These are phyloP conservation scores for Pseudoatta argentina DNA, from an alignment of 1,140 invertebrate species.

Conservation along the genomic window DNA sequence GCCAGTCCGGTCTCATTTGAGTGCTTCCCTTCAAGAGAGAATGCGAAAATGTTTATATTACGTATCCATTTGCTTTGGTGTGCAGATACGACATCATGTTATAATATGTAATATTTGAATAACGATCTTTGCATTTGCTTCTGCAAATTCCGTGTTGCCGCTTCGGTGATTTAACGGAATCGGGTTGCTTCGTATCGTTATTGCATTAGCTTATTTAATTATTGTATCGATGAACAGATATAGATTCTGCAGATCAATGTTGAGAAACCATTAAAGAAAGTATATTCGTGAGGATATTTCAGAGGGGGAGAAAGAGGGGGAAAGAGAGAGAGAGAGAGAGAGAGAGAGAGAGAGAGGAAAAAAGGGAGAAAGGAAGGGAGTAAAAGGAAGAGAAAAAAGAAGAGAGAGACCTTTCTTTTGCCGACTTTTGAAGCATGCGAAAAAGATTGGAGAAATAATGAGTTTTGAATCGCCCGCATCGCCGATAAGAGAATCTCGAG, in stretches of 20 bases:
- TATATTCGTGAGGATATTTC: not conserved
- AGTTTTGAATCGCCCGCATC: conserved; percentile 63
- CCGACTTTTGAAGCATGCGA: conserved; percentile 36
- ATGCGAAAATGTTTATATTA: conserved; percentile 26
- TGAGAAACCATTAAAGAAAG: conserved; percentile 35
- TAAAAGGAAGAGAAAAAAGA: not conserved
- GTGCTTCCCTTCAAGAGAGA: conserved; percentile 8
- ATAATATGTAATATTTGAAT: conserved; percentile 10
- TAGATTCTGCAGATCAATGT: conserved; percentile 7
- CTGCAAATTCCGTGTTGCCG: not conserved
- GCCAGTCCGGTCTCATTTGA: not conserved
- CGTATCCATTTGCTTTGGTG: not conserved
- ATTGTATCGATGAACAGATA: conserved; percentile 2
- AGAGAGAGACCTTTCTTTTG: not conserved
- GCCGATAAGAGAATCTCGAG: conserved; percentile 49
- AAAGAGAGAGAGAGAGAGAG: not conserved
- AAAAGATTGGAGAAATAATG: conserved; percentile 59
- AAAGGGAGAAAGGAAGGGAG: not conserved
- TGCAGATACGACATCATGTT: not conserved
- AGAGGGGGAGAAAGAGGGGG: too few species aligned
- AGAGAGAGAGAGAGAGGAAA: not conserved
- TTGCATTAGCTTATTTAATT: conserved; percentile 19
- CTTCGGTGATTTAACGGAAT: not conserved
- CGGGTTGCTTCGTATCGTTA: not conserved
- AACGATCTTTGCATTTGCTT: not conserved